Evolutionary conservation across 2,888 invertebrate species (phyloP).

Genomic region (Eumacrocentrus americanus): DNA sequence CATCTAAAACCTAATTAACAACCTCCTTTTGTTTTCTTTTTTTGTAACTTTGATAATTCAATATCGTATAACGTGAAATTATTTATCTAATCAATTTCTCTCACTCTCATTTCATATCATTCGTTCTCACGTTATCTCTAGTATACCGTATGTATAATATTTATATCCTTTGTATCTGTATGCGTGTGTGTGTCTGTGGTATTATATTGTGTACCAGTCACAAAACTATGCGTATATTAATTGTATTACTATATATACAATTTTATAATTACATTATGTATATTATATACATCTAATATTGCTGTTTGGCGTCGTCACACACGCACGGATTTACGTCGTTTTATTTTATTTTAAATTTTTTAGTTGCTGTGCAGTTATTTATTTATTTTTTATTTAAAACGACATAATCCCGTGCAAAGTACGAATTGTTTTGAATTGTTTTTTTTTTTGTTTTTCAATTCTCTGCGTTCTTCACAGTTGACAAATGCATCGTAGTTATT

Average conservation of each 20-base stretch:
- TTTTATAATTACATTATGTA: constrained; percentile 43
- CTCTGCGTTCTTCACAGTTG: background rate
- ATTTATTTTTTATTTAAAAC: background rate
- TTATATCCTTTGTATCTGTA: constrained; percentile 27
- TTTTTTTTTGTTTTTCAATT: constrained; percentile 14
- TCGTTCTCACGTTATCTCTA: background rate
- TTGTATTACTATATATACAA: constrained; percentile 36
- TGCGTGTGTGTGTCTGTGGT: constrained; percentile 16
- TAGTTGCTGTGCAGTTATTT: background rate
- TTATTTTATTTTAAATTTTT: background rate
- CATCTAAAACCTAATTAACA: constrained; percentile 54
- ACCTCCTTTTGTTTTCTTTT: constrained; percentile 30
- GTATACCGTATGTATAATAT: background rate
- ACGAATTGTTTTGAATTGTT: background rate
- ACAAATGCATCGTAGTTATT: too few relatives aligned
- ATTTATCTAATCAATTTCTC: constrained; percentile 14
- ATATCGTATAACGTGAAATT: constrained; percentile 32
- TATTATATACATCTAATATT: constrained; percentile 59
- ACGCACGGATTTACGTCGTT: constrained; percentile 2
- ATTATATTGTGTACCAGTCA: constrained; percentile 31
- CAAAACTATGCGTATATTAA: constrained; percentile 27
- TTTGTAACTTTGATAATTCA: constrained; percentile 21
- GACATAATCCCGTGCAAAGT: background rate
- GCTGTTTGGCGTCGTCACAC: constrained; percentile 53
- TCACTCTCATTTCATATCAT: too few relatives aligned